Evolutionary conservation across 2,888 invertebrate genomes (phyloP).

Genomic region (Cosmia trapezina): DNA sequence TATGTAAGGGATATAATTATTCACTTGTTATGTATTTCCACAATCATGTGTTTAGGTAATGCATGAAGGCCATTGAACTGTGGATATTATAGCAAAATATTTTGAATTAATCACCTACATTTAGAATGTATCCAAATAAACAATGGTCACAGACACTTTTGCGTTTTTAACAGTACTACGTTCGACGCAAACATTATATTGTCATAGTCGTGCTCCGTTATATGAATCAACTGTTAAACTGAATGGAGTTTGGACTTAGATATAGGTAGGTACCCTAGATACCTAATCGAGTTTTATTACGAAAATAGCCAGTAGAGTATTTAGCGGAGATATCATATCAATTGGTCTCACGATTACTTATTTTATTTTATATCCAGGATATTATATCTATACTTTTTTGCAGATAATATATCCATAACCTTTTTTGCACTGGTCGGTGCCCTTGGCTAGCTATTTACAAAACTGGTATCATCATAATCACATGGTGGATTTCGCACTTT

Average conservation of each 20-base stretch:
- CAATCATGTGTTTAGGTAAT: background rate
- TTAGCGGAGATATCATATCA: slow-evolving; percentile 41
- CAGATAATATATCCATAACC: background rate
- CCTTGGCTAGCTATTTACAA: slow-evolving; percentile 6
- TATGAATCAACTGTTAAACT: slow-evolving; percentile 43
- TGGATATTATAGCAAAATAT: slow-evolving; percentile 1
- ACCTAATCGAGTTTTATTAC: slow-evolving; percentile 40
- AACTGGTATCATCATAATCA: slow-evolving; percentile 18
- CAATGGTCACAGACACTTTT: slow-evolving; percentile 1
- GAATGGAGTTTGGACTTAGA: slow-evolving; percentile 45
- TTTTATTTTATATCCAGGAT: slow-evolving; percentile 14
- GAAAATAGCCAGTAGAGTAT: slow-evolving; percentile 16
- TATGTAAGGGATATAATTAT: background rate
- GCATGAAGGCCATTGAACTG: slow-evolving; percentile 10
- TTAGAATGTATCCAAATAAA: slow-evolving; percentile 12
- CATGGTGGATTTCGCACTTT: slow-evolving; percentile 39
- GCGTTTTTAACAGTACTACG: slow-evolving; percentile 5
- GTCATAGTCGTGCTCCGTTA: slow-evolving; percentile 59
- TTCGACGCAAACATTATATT: slow-evolving; percentile 60
- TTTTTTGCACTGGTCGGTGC: slow-evolving; percentile 3
- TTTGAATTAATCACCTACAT: background rate
- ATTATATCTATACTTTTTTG: background rate
- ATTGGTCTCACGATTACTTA: background rate
- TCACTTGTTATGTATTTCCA: slow-evolving; percentile 3
- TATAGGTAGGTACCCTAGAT: background rate